A percentile compares a stretch with the other conserved stretches of the same genome.
These are phyloP conservation scores for Drosophila quinaria DNA, from an alignment of 2,888 invertebrate species.

Conservation along the genomic window DNA sequence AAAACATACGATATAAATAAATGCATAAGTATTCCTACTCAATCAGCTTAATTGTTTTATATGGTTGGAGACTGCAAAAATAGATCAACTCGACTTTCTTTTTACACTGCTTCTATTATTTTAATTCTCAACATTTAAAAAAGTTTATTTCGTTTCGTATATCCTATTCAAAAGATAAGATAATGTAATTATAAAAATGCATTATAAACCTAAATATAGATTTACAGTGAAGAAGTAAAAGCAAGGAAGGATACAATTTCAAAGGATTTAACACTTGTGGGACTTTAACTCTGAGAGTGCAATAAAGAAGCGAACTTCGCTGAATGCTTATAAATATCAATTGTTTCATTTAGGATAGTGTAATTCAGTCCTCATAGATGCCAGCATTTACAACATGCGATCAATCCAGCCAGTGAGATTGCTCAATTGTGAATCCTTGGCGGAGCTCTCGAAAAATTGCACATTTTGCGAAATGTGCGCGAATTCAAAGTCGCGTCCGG, in stretches of 20 bases:
- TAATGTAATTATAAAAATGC: conserved; percentile 30
- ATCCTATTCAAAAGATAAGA: conserved; percentile 24
- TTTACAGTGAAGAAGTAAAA: conserved; percentile 19
- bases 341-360: conserved; percentile 30
- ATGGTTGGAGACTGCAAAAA: background rate
- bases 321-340: conserved; percentile 56
- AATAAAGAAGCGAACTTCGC: conserved; percentile 6
- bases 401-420: conserved; percentile 91
- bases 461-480: conserved; percentile 90
- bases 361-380: conserved; percentile 34
- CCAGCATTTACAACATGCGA: conserved; percentile 83
- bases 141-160: conserved; percentile 29
- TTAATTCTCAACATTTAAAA: conserved; percentile 13
- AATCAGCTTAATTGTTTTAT: background rate
- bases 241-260: conserved; percentile 11
- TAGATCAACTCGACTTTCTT: background rate
- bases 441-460: conserved; percentile 90
- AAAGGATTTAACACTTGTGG: conserved; percentile 21
- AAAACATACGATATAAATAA: background rate
- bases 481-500: conserved; percentile 94
- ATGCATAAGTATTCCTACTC: background rate
- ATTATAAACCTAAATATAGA: conserved; percentile 33
- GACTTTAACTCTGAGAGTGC: conserved; percentile 23
- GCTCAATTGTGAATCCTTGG: conserved; percentile 88
- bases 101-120: background rate